These are phyloP conservation scores for Forbesichthys papilliferus DNA, from an alignment of 2,113 vertebrate species.

Conservation along the genomic window DNA sequence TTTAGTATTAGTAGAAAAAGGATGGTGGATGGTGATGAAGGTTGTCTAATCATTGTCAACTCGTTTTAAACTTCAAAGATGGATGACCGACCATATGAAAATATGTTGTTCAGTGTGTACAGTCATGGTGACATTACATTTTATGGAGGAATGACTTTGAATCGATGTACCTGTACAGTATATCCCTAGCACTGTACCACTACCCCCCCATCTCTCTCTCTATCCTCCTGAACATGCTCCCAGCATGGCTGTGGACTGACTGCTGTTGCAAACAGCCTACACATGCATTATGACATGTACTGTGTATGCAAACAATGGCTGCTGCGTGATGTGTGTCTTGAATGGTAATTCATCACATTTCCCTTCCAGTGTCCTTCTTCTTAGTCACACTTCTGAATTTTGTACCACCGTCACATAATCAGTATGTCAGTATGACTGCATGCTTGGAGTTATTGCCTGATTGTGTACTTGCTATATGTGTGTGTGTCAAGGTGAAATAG, in stretches of 20 bases:
- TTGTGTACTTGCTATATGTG: neutral
- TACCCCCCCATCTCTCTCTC: neutral
- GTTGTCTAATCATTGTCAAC: too few species aligned
- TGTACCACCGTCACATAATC: slow-evolving; percentile 4
- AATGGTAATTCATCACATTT: neutral
- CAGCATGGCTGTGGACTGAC: neutral
- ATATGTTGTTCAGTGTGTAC: too few species aligned
- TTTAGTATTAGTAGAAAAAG: too few species aligned
- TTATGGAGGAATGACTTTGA: too few species aligned
- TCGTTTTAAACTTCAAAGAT: too few species aligned
- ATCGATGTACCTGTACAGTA: too few species aligned
- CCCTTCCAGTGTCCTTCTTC: neutral
- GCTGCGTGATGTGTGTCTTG: neutral
- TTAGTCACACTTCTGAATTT: too few species aligned
- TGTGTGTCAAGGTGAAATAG: slow-evolving; percentile 14
- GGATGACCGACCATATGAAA: too few species aligned
- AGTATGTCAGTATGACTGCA: neutral
- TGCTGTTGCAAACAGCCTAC: neutral
- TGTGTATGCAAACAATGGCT: too few species aligned
- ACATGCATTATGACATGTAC: neutral
- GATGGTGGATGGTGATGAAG: too few species aligned
- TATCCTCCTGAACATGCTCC: neutral
- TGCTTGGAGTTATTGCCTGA: neutral
- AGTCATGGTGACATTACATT: too few species aligned
- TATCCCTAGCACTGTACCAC: too few species aligned